Evolutionary conservation across 2,113 vertebrate species (phyloP), one percentile per base, ranked within the genome.

Genomic region (Glaucidium brasilianum): DNA sequence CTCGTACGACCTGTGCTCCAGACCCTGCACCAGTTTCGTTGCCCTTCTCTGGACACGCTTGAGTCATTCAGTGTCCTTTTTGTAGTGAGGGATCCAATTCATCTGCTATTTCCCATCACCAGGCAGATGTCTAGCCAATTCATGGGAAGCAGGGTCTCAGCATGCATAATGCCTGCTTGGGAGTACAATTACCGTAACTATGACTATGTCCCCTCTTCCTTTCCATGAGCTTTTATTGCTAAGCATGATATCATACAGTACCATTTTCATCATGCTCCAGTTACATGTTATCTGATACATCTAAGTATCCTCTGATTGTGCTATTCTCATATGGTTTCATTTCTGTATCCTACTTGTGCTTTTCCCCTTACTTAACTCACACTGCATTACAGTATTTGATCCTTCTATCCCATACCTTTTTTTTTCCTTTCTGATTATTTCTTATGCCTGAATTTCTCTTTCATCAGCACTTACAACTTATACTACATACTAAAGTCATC

Each of bases 101-200:
- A 15, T 39, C 26, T 21, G 12, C 32, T 67, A 1, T 9, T 68
- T 88, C 18, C 25, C 3, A 12, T 64, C 1, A 0, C 9, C n/a
- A 59, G 53, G 19, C 20, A 52, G 5, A 2, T 35, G 30, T 58
- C 22, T 12, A 17, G 37, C 11, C 6, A 3, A 22, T 69, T 53
- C 9, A 8, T 43, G 37, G 11, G 50, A 69, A 64, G 30, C 19
- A n/a, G 26, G 30, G 15, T 12, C 14, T 83, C 32, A 32, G 49
- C 5, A 53, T 23, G 15, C 12, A 1, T 45, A 50, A 35, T 1
- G 21, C 22, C 34, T 73, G 11, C 19, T 49, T 5, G 3, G 10
- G 20, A 73, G 27, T 7, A 90, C 29, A 79, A 27, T 14, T 47
- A 19, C 7, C 15, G 6, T 41, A 73, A 14, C 13, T 29, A 7